A percentile compares a stretch with the other conserved stretches of the same genome.
Conservation (phyloP, 2,888 invertebrate species). For the Amphimallon solstitiale region DNA sequence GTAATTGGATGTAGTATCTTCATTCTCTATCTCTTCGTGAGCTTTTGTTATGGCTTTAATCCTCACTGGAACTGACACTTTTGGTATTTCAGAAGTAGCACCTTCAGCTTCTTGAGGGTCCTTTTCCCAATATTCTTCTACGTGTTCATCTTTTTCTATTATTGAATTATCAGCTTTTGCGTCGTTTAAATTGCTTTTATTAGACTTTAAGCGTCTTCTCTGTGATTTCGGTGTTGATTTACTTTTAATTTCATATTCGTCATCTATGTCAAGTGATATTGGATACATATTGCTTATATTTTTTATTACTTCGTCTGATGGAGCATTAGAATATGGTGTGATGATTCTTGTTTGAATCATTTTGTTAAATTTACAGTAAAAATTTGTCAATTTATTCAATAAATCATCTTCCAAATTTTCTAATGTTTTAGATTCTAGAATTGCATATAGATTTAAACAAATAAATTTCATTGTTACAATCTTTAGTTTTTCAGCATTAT, state of each 20-base stretch:
- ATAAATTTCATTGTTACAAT: conserved; percentile 81
- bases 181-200: conserved; percentile 41
- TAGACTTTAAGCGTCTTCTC: conserved; percentile 42
- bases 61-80: conserved; percentile 42
- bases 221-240: conserved; percentile 41
- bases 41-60: conserved; percentile 54
- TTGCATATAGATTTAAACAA: conserved; percentile 75
- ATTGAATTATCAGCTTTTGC: conserved; percentile 9
- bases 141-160: conserved; percentile 21
- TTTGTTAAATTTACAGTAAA: conserved; percentile 73
- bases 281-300: conserved; percentile 62
- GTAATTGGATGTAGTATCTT: conserved; percentile 48
- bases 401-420: conserved; percentile 72
- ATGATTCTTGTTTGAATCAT: conserved; percentile 72
- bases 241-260: conserved; percentile 60
- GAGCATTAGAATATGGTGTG: conserved; percentile 75
- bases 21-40: conserved; percentile 49
- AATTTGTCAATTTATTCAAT: conserved; percentile 72
- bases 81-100: neutral
- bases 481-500: conserved; percentile 80
- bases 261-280: conserved; percentile 63
- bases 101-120: neutral
- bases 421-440: conserved; percentile 75
- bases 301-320: conserved; percentile 68
- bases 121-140: neutral